phyloP scores from a whole-genome alignment of 2,888 invertebrate genomes.

The Vanessa cardui region DNA sequence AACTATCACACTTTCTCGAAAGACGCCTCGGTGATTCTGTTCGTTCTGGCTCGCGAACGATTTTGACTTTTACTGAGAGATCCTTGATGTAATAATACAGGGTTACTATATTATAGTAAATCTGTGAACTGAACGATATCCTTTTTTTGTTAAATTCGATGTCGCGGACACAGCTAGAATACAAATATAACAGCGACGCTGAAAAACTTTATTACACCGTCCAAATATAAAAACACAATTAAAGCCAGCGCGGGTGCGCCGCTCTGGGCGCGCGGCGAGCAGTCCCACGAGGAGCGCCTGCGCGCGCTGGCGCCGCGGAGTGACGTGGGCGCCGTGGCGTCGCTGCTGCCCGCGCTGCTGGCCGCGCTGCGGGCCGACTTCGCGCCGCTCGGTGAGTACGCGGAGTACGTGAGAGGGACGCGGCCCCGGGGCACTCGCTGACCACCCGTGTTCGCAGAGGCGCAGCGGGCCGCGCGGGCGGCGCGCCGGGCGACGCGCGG shows the following conservation, averaged over 20 bases:
- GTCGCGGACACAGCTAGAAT: too few relatives aligned
- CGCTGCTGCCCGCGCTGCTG: slow-evolving; percentile 49
- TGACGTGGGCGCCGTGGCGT: slow-evolving; percentile 42
- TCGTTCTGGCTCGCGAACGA: too few relatives aligned
- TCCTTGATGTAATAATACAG: too few relatives aligned
- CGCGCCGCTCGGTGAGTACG: slow-evolving; percentile 30
- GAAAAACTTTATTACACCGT: too few relatives aligned
- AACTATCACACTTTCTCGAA: too few relatives aligned
- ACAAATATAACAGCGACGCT: too few relatives aligned
- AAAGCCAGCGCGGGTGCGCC: slow-evolving; percentile 48
- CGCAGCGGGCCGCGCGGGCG: slow-evolving; percentile 41
- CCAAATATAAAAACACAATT: background rate
- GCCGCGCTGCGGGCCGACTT: slow-evolving; percentile 43
- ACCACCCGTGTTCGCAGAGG: slow-evolving; percentile 36
- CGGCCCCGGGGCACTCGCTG: slow-evolving; percentile 31
- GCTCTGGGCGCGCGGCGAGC: slow-evolving; percentile 44
- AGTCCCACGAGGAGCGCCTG: slow-evolving; percentile 36
- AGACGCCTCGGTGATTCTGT: too few relatives aligned
- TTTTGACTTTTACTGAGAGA: too few relatives aligned
- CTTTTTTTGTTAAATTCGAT: too few relatives aligned
- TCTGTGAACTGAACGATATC: too few relatives aligned
- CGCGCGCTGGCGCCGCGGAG: slow-evolving; percentile 29
- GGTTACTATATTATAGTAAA: too few relatives aligned
- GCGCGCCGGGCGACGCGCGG: slow-evolving; percentile 39
- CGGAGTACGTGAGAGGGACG: slow-evolving; percentile 20